Conservation (phyloP, 2,113 vertebrate genomes). For the Sylvia atricapilla region DNA sequence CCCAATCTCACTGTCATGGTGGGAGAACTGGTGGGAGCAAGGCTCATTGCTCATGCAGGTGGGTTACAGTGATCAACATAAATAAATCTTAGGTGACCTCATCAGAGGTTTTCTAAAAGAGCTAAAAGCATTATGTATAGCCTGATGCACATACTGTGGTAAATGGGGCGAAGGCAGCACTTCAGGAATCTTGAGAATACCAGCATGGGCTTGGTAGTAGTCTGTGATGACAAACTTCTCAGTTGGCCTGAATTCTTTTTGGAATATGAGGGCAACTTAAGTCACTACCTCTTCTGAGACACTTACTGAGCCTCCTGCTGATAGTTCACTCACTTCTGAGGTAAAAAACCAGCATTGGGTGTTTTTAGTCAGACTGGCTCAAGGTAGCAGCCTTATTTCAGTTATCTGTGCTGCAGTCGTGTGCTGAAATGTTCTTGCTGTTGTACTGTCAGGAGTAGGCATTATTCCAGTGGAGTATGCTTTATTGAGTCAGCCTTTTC, state of each 20-base stretch:
- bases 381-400: background rate
- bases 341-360: background rate
- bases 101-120: background rate
- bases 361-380: background rate
- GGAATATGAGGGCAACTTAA: conserved; percentile 79
- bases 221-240: conserved; percentile 79
- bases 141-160: background rate
- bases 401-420: background rate
- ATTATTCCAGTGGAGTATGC: background rate
- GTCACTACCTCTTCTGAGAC: conserved; percentile 98
- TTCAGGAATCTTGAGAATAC: background rate
- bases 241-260: conserved; percentile 74
- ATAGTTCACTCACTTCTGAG: background rate
- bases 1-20: conserved; percentile 97
- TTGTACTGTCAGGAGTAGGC: background rate
- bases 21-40: conserved; percentile 94
- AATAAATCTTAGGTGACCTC: background rate
- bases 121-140: background rate
- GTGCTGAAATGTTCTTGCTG: background rate
- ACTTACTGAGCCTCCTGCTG: conserved; percentile 67
- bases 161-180: background rate
- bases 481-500: background rate
- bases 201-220: conserved; percentile 34
- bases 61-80: background rate
- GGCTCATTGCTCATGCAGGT: conserved; percentile 97